Conservation (phyloP, 1,140 invertebrate species). For the Drosophila erecta region DNA sequence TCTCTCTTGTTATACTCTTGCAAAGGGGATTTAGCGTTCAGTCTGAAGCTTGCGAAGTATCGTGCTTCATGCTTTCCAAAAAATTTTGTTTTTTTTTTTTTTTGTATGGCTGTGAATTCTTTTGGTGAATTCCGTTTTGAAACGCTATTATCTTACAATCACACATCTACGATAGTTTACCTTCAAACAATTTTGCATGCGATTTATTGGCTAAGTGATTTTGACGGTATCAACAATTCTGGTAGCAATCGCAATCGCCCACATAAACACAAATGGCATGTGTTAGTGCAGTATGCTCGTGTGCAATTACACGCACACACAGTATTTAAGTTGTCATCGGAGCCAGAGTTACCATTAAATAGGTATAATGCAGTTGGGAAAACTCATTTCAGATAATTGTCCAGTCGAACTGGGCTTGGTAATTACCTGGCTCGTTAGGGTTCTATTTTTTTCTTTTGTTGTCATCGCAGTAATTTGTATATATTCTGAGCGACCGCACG, state of each 20-base stretch:
- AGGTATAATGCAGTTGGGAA: constrained; percentile 63
- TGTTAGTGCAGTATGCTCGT: background rate
- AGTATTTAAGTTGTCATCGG: constrained; percentile 75
- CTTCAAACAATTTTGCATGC: background rate
- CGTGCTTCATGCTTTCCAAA: no score
- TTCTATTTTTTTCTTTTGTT: constrained; percentile 41
- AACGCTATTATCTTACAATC: no score
- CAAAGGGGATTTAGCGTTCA: no score
- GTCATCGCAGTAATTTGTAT: constrained; percentile 36
- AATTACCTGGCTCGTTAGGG: constrained; percentile 68
- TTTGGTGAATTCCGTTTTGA: no score
- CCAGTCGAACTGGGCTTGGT: constrained; percentile 27
- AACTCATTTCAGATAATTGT: constrained; percentile 74
- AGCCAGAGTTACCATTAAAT: constrained; percentile 67
- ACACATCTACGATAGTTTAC: background rate
- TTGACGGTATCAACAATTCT: constrained; percentile 17
- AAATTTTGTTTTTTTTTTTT: no score
- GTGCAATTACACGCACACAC: constrained; percentile 33
- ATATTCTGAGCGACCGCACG: background rate
- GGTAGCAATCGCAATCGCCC: background rate
- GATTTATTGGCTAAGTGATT: constrained; percentile 2
- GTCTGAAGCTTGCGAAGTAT: no score
- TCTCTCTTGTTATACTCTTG: no score
- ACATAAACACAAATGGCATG: constrained; percentile 17
- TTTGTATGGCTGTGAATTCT: no score